Evolutionary conservation across 1,140 invertebrate genomes (phyloP), one percentile per base, ranked within the genome.

Genomic region (Augochlora pura): DNA sequence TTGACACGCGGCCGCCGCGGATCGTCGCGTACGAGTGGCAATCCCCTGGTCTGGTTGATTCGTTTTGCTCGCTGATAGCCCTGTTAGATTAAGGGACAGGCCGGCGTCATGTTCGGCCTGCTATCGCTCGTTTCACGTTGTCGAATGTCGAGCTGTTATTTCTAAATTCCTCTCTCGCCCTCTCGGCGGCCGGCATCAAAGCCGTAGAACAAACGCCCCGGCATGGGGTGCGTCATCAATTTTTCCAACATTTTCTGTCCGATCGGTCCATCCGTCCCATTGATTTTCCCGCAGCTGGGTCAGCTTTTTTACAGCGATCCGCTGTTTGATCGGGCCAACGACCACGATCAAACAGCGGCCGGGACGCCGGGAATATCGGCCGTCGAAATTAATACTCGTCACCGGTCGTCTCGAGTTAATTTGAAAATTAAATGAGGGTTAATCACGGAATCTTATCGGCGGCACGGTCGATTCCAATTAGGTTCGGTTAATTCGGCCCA

Each of bases 41-140:
- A 39, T 64, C 69, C 23, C 25, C n/a, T n/a, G n/a, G 62, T 80
- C 69, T 62, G 39, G n/a, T 60, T 68, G 49, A 82, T 67, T 46
- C 38, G 32, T 42, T 62, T 84, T 18, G 65, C 63, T 75, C 66
- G 62, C 65, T 59, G 57, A 84, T 57, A 80, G n/a, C n/a, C 27
- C 49, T 76, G 70, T 83, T 84, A 80, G 77, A 76, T 87, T 66
- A 80, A 79, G 74, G 77, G 38, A 62, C 69, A 74, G 76, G 76
- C 80, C 65, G 77, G 66, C 72, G 66, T 76, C 77, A 72, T 9
- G 38, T 25, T 72, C 76, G 54, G 71, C 49, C 46, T 18, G 14
- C 60, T 82, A 86, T 70, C 54, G 25, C 32, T 75, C 72, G 66
- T 80, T 76, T 59, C 38, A n/a, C 42, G 52, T 14, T 67, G 73